phyloP scores from a whole-genome alignment of 1,140 invertebrate species.

The Bursaphelenchus mucronatus region DNA sequence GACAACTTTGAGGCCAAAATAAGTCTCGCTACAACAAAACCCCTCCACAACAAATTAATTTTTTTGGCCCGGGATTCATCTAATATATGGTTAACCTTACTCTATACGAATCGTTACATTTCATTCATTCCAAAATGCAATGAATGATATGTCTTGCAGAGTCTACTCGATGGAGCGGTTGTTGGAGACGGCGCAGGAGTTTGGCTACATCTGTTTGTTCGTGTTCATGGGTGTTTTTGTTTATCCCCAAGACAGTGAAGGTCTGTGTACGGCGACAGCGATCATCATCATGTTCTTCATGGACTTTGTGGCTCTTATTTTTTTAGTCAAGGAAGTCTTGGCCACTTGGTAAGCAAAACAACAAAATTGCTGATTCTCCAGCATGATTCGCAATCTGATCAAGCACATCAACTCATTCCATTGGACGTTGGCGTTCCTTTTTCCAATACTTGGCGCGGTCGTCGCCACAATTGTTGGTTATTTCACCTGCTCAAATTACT shows the following conservation, averaged over 20 bases:
- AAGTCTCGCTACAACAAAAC: no score
- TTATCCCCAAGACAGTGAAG: slow-evolving; percentile 12
- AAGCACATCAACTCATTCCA: slow-evolving; percentile 1
- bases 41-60: no score
- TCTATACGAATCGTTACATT: no score
- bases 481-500: slow-evolving; percentile 9
- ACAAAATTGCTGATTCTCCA: neutral
- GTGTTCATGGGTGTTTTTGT: slow-evolving; percentile 14
- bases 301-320: slow-evolving; percentile 4
- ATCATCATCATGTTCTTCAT: slow-evolving; percentile 19
- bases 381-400: slow-evolving; percentile 16
- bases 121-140: no score
- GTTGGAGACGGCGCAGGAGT: slow-evolving; percentile 3
- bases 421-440: slow-evolving; percentile 1
- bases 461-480: slow-evolving; percentile 9
- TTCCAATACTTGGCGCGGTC: neutral
- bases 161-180: slow-evolving; percentile 10
- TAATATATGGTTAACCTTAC: no score
- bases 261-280: slow-evolving; percentile 5
- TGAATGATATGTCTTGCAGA: neutral
- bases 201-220: slow-evolving; percentile 7
- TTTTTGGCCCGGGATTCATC: no score
- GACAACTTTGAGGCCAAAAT: no score
- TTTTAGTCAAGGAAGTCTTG: slow-evolving; percentile 2
- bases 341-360: slow-evolving; percentile 6